Conservation (phyloP, 2,113 vertebrate species). For the Aspiorhynchus laticeps region DNA sequence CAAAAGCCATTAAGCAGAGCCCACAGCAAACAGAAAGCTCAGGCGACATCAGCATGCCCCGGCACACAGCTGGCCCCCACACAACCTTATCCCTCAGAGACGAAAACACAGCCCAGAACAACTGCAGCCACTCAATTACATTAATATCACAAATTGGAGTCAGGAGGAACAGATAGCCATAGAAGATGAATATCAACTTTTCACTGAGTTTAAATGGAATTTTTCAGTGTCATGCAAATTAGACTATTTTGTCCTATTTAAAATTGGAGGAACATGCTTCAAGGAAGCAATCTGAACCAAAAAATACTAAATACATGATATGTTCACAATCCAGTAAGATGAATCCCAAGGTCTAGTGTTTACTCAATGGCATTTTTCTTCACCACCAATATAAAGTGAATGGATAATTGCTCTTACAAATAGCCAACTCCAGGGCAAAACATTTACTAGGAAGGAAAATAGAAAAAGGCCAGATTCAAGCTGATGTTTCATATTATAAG, state of each 20-base stretch:
- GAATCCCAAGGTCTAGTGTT: background rate
- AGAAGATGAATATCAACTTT: slow-evolving; percentile 39
- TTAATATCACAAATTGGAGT: slow-evolving; percentile 44
- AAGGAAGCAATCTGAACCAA: background rate
- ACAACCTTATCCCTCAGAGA: slow-evolving; percentile 27
- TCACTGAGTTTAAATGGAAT: slow-evolving; percentile 41
- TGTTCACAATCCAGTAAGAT: slow-evolving; percentile 2
- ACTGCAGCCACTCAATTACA: slow-evolving; percentile 11
- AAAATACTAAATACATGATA: background rate
- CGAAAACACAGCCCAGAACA: background rate
- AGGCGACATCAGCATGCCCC: background rate
- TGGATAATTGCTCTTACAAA: background rate
- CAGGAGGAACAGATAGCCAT: slow-evolving; percentile 7
- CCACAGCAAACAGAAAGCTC: slow-evolving; percentile 19
- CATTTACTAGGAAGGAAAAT: background rate
- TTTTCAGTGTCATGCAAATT: slow-evolving; percentile 46
- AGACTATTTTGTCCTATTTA: background rate
- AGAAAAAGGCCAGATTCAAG: background rate
- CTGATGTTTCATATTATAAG: background rate
- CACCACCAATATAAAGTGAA: slow-evolving; percentile 10
- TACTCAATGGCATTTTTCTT: background rate
- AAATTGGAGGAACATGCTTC: background rate
- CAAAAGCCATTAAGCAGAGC: slow-evolving; percentile 34
- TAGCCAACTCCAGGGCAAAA: background rate
- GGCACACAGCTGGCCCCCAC: background rate